Conservation (phyloP, 2,113 vertebrate genomes). For the Antechinus flavipes region DNA sequence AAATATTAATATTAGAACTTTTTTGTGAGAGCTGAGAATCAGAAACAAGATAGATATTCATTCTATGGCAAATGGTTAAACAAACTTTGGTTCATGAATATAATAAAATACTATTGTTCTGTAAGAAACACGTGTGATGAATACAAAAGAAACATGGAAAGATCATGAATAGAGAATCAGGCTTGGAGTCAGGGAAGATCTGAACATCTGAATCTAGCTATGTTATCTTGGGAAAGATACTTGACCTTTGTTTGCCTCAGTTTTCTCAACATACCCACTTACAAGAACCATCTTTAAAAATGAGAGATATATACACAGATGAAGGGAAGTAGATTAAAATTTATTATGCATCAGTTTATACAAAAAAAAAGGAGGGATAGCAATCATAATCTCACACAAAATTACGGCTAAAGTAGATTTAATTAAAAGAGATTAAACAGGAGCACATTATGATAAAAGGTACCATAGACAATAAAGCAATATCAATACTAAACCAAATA, state of each 20-base stretch:
- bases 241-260: background rate
- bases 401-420: no score
- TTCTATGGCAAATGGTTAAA: background rate
- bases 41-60: background rate
- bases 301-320: no score
- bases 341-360: no score
- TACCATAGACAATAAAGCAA: no score
- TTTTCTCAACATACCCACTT: background rate
- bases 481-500: no score
- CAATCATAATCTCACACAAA: no score
- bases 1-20: background rate
- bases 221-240: background rate
- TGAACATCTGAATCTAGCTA: background rate
- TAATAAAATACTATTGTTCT: background rate
- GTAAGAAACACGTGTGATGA: background rate
- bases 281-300: no score
- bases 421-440: no score
- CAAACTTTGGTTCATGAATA: background rate
- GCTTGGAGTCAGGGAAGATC: background rate
- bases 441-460: no score
- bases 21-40: background rate
- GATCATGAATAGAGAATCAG: background rate
- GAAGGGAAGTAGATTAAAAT: no score
- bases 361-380: no score
- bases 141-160: background rate